These are phyloP conservation scores for Eulemur albifrons DNA, from an alignment of 2,797 vertebrate genomes.

Conservation along the genomic window DNA sequence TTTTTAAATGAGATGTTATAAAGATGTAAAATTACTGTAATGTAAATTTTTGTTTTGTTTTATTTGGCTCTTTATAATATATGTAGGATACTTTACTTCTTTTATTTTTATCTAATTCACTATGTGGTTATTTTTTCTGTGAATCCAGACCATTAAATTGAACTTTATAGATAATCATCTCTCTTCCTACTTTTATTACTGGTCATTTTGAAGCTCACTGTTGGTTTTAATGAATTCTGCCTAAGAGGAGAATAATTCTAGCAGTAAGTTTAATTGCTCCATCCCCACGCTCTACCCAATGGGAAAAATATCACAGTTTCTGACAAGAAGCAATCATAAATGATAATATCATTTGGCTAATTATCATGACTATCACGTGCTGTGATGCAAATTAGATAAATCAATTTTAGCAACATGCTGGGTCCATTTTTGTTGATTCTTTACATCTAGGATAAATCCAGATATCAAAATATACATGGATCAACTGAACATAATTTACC, in stretches of 20 bases:
- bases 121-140: background rate
- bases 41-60: background rate
- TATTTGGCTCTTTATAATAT: background rate
- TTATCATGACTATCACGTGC: slow-evolving; percentile 54
- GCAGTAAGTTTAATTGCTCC: slow-evolving; percentile 41
- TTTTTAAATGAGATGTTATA: background rate
- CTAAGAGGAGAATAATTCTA: slow-evolving; percentile 18
- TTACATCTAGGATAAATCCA: background rate
- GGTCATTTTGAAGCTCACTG: slow-evolving; percentile 31
- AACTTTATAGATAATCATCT: background rate
- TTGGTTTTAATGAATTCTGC: slow-evolving; percentile 44
- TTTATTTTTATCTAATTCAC: background rate
- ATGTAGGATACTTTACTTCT: background rate
- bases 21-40: background rate
- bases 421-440: slow-evolving; percentile 31
- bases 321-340: slow-evolving; percentile 68
- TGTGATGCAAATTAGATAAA: slow-evolving; percentile 73
- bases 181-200: background rate
- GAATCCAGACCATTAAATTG: background rate
- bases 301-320: slow-evolving; percentile 54
- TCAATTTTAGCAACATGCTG: slow-evolving; percentile 40
- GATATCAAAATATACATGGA: background rate
- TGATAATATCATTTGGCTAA: slow-evolving; percentile 69
- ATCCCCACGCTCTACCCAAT: slow-evolving; percentile 45
- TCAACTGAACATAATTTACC: background rate